A percentile compares a stretch with the other conserved stretches of the same genome.
phyloP scores from a whole-genome alignment of 2,888 invertebrate genomes.

The Rhingia campestris region DNA sequence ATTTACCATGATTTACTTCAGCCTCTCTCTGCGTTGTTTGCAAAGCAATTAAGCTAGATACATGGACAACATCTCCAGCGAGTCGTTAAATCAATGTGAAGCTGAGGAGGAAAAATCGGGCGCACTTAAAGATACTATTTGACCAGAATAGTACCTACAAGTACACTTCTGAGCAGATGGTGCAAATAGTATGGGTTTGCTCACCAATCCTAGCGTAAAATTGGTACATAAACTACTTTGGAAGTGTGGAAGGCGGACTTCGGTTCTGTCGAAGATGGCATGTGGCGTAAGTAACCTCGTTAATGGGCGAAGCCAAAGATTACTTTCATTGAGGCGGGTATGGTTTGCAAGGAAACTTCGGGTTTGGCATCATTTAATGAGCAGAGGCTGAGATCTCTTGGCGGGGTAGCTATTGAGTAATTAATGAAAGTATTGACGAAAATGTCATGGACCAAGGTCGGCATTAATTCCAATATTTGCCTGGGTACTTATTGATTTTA shows the following conservation, averaged over 20 bases:
- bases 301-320: constrained; percentile 25
- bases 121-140: constrained; percentile 6
- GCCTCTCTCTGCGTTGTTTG: constrained; percentile 45
- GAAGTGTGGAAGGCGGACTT: background rate
- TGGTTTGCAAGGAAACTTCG: too few species aligned
- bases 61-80: constrained; percentile 34
- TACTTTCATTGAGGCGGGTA: background rate
- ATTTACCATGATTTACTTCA: constrained; percentile 32
- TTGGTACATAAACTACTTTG: constrained; percentile 30
- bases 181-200: constrained; percentile 6
- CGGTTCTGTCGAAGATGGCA: background rate
- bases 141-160: background rate
- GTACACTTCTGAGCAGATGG: background rate
- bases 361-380: too few species aligned
- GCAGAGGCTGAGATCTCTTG: too few species aligned
- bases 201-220: constrained; percentile 23
- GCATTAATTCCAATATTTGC: too few species aligned
- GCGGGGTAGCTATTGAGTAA: too few species aligned
- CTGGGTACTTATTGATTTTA: too few species aligned
- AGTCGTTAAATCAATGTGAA: constrained; percentile 62
- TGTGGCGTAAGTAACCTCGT: background rate
- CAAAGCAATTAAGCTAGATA: constrained; percentile 60
- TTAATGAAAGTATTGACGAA: too few species aligned
- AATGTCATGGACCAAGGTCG: too few species aligned
- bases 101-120: constrained; percentile 25